Evolutionary conservation across 1,140 invertebrate genomes (phyloP).

Genomic region (Penaeus chinensis): DNA sequence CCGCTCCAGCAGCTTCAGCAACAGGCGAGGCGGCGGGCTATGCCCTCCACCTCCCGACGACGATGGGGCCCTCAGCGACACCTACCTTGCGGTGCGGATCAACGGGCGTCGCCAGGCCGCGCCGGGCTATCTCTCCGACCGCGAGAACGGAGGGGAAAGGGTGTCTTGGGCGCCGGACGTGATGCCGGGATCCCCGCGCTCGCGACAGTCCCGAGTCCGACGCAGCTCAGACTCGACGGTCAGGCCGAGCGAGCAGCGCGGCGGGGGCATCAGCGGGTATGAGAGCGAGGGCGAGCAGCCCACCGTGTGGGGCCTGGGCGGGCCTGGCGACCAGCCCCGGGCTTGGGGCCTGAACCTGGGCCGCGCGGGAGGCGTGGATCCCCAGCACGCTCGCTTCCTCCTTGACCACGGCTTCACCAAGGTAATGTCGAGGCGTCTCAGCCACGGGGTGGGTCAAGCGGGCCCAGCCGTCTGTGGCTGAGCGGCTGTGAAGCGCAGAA

Average conservation of each 20-base stretch:
- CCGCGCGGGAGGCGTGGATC: background rate
- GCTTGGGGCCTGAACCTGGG: slow-evolving; percentile 12
- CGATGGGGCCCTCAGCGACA: slow-evolving; percentile 57
- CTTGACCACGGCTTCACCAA: slow-evolving; percentile 49
- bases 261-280: slow-evolving; percentile 30
- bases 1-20: slow-evolving; percentile 49
- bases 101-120: slow-evolving; percentile 4
- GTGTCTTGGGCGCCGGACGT: slow-evolving; percentile 47
- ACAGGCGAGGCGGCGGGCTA: slow-evolving; percentile 12
- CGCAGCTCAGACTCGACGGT: slow-evolving; percentile 46
- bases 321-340: slow-evolving; percentile 32
- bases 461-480: no score
- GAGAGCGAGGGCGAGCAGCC: slow-evolving; percentile 50
- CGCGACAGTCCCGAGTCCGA: slow-evolving; percentile 23
- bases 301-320: slow-evolving; percentile 44
- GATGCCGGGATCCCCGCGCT: background rate
- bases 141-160: slow-evolving; percentile 27
- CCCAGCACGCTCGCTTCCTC: slow-evolving; percentile 37
- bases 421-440: slow-evolving; percentile 19
- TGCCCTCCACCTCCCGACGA: slow-evolving; percentile 40
- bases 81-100: slow-evolving; percentile 46
- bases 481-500: no score
- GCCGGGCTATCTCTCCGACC: slow-evolving; percentile 16
- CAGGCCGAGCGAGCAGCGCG: slow-evolving; percentile 19
- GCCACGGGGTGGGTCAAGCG: no score